phyloP scores from a whole-genome alignment of 2,797 vertebrate genomes.

The Enteromius radiatus region DNA sequence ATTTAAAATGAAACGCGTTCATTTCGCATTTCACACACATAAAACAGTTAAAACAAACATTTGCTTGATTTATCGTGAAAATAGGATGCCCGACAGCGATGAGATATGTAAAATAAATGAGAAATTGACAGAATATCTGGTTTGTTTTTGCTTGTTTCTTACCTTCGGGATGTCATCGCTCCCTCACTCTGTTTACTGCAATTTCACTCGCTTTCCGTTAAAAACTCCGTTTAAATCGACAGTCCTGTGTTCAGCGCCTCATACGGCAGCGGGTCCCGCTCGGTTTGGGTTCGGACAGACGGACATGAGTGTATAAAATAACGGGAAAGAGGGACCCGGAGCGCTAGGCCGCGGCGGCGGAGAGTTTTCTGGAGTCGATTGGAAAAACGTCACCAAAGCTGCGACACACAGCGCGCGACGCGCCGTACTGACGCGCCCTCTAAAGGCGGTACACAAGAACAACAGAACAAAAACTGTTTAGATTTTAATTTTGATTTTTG shows the following conservation, averaged over 20 bases:
- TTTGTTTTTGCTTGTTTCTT: slow-evolving; percentile 60
- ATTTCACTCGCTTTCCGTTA: slow-evolving; percentile 64
- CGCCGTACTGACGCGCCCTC: slow-evolving; percentile 35
- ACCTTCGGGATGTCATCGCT: slow-evolving; percentile 86
- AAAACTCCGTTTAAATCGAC: slow-evolving; percentile 55
- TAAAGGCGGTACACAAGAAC: background rate
- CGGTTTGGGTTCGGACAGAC: slow-evolving; percentile 65
- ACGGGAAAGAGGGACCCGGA: slow-evolving; percentile 56
- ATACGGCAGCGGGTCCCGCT: slow-evolving; percentile 67
- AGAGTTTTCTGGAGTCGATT: slow-evolving; percentile 74
- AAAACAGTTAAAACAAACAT: background rate
- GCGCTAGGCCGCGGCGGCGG: slow-evolving; percentile 76
- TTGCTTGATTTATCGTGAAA: background rate
- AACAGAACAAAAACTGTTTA: background rate
- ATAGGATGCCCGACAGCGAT: background rate
- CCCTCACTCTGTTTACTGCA: slow-evolving; percentile 72
- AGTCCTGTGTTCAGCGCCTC: slow-evolving; percentile 64
- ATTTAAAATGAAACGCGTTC: background rate
- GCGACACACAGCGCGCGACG: slow-evolving; percentile 68
- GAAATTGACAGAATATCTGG: background rate
- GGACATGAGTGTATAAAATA: slow-evolving; percentile 61
- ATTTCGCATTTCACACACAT: background rate
- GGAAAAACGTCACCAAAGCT: slow-evolving; percentile 79
- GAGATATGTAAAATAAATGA: background rate
- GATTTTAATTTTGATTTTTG: background rate